These are phyloP conservation scores for Ceramica pisi DNA, from an alignment of 2,888 invertebrate genomes.

Conservation along the genomic window DNA sequence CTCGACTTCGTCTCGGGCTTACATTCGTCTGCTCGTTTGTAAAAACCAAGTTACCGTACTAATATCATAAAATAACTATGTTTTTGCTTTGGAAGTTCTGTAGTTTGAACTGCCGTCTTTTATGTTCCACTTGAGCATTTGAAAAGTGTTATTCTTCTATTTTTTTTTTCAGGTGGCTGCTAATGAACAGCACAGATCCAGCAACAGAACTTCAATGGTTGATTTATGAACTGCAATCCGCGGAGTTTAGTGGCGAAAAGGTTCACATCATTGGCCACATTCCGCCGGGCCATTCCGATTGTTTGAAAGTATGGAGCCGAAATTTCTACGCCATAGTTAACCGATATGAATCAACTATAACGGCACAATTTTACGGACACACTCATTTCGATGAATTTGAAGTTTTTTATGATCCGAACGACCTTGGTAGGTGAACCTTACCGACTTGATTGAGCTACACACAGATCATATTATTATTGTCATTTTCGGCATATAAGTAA, in stretches of 20 bases:
- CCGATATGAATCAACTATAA: slow-evolving; percentile 96
- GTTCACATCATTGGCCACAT: slow-evolving; percentile 99
- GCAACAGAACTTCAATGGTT: slow-evolving; percentile 98
- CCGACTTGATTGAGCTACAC: slow-evolving; percentile 40
- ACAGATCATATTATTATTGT: slow-evolving; percentile 1
- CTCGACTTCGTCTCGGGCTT: too few relatives aligned
- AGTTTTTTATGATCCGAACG: slow-evolving; percentile 96
- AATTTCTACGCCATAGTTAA: slow-evolving; percentile 97
- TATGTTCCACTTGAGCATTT: background rate
- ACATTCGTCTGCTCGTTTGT: too few relatives aligned
- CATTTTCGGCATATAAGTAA: background rate
- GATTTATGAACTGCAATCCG: slow-evolving; percentile 97
- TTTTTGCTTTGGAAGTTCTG: background rate
- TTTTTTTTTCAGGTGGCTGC: slow-evolving; percentile 93
- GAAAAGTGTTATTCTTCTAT: background rate
- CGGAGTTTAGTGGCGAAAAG: slow-evolving; percentile 98
- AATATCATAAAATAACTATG: too few relatives aligned
- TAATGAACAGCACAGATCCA: slow-evolving; percentile 98
- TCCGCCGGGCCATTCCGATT: slow-evolving; percentile 98
- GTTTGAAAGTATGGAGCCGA: slow-evolving; percentile 98
- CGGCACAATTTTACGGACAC: slow-evolving; percentile 98
- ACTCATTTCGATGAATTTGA: slow-evolving; percentile 98
- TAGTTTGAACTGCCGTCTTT: background rate
- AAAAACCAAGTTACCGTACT: too few relatives aligned
- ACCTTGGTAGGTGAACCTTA: slow-evolving; percentile 91